A percentile compares a stretch with the other conserved stretches of the same genome.
Conservation (phyloP, 2,113 vertebrate species). For the Sardina pilchardus region DNA sequence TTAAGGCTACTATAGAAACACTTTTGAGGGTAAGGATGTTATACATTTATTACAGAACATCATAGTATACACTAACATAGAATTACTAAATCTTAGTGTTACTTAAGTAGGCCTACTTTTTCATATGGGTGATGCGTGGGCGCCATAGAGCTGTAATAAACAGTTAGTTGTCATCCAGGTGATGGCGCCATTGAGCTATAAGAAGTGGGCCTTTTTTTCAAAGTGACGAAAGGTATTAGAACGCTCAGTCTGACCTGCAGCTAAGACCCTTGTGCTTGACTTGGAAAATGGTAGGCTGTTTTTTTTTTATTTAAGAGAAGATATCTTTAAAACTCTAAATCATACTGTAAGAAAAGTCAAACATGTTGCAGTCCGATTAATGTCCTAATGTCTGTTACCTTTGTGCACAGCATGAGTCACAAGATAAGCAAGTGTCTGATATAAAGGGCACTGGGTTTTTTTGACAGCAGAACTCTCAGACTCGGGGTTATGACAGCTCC, state of each 20-base stretch:
- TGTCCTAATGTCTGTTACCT: not conserved
- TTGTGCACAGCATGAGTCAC: not conserved
- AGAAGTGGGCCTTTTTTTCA: not conserved
- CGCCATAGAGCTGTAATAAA: no score
- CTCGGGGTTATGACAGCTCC: not conserved
- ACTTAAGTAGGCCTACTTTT: no score
- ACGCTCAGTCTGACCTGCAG: not conserved
- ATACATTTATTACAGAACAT: no score
- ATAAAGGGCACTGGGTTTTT: not conserved
- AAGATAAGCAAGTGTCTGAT: not conserved
- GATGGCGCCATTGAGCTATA: not conserved
- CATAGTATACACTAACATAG: no score
- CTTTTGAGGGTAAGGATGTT: no score
- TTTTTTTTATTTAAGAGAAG: not conserved
- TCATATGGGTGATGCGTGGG: no score
- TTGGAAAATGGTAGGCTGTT: not conserved
- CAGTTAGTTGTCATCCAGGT: not conserved
- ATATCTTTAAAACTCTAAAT: not conserved
- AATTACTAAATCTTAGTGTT: no score
- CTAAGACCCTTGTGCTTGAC: not conserved
- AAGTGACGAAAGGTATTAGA: not conserved
- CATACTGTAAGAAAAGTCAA: not conserved
- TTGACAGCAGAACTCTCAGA: not conserved
- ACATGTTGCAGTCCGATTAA: not conserved
- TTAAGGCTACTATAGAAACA: no score